Conservation (phyloP, 2,888 invertebrate species). For the Trichacis sp. region DNA sequence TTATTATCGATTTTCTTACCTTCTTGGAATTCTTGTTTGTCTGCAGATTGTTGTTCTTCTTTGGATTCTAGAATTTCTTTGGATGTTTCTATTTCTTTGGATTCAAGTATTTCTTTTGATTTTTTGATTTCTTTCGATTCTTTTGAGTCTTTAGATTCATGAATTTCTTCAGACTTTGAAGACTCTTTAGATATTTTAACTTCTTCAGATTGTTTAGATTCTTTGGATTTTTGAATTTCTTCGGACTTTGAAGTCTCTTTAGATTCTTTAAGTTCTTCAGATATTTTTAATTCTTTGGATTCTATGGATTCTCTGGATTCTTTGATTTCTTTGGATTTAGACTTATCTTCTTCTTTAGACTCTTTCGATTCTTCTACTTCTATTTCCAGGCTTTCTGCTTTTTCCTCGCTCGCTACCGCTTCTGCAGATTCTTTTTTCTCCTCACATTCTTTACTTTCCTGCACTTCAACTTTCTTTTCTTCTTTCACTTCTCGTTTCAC, state of each 20-base stretch:
- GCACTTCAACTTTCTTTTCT: constrained; percentile 28
- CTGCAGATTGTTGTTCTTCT: too few species aligned
- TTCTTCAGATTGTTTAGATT: constrained; percentile 33
- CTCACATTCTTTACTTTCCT: constrained; percentile 36
- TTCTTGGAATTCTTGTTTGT: neutral
- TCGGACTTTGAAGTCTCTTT: constrained; percentile 42
- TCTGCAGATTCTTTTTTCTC: constrained; percentile 45
- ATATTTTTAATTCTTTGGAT: constrained; percentile 40
- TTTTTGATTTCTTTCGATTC: constrained; percentile 37
- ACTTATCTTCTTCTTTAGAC: constrained; percentile 30
- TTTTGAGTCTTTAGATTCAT: neutral
- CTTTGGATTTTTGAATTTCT: constrained; percentile 45
- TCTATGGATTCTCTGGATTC: constrained; percentile 34
- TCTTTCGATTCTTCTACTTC: constrained; percentile 36
- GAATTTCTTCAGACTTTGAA: too few species aligned
- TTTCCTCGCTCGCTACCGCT: constrained; percentile 36
- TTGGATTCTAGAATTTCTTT: too few species aligned
- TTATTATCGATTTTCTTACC: constrained; percentile 30
- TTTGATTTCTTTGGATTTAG: constrained; percentile 14
- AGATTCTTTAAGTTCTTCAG: constrained; percentile 49
- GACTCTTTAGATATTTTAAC: constrained; percentile 12
- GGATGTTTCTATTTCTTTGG: constrained; percentile 26
- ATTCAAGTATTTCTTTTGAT: too few species aligned
- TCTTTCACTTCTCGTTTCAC: constrained; percentile 42
- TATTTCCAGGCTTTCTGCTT: constrained; percentile 38